Base-by-base conservation (phyloP, 2,888 invertebrate genomes). In the Lutraria lutraria region DNA sequence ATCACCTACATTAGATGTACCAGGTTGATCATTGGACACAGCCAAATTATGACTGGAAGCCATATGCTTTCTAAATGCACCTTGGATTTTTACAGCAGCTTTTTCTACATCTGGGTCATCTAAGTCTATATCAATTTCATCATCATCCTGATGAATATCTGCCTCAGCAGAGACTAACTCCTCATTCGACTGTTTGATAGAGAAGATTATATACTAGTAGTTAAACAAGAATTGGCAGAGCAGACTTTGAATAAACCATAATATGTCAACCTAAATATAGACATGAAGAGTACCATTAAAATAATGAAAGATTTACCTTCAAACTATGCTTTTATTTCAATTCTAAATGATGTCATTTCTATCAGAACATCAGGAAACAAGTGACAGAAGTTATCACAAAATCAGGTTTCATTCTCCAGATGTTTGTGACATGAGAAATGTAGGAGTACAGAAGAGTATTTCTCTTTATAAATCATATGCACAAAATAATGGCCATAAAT, bases 81-180 rank as follows among this genome's bases (percentile, higher is more conserved):
- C 93, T 87, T 96, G 95, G 80, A 95, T 95, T 91, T 94, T 94
- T 31, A 92, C 79, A 15, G 94, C 94, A 76, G 95, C 95, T 85
- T 93, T 92, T 87, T 93, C 93, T 21, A 94, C 93, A 31, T 94
- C 94, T 3, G 93, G 94, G 83, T 95, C 95, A 85, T 89, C 90
- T 81, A 95, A 92, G 84, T 95, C 95, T 88, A 95, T 94, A 87
- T 94, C 94, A 29, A 94, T 86, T 86, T 93, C 94, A 81, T 93
- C 93, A 25, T 92, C 92, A 76, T 79, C 79, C 19, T 54, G 79
- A 79, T 85, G 85, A 79, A 79, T 85, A 12, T 85, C 85, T 34
- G 79, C 79, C 53, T 72, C 43, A 31, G 31, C 79, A 56, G 52
- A 54, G 25, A 76, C 79, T 12, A 54, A 29, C 21, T 34, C 56